These are phyloP conservation scores for Picathartes gymnocephalus DNA, from an alignment of 2,113 vertebrate species.

Conservation along the genomic window DNA sequence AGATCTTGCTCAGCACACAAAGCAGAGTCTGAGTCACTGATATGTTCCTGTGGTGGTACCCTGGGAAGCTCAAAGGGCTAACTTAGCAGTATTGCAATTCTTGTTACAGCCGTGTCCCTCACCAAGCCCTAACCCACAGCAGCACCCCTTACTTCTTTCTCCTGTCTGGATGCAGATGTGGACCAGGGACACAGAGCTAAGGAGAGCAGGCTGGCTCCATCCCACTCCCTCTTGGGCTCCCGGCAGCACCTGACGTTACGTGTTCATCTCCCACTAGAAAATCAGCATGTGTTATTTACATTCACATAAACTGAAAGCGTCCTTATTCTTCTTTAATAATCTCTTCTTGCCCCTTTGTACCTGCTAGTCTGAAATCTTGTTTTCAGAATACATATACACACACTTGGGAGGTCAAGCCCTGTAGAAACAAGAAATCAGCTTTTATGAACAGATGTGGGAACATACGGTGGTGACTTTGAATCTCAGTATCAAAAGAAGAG, in stretches of 20 bases:
- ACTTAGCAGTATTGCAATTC: not conserved
- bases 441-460: not conserved
- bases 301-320: not conserved
- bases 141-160: not conserved
- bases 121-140: not conserved
- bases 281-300: not conserved
- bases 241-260: rapidly evolving
- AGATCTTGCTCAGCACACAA: not conserved
- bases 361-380: not conserved
- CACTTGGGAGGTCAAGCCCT: not conserved
- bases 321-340: not conserved
- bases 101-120: not conserved
- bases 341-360: not conserved
- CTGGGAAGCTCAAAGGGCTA: not conserved
- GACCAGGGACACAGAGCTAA: not conserved
- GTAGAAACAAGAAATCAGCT: not conserved
- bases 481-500: not conserved
- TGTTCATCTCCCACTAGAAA: not conserved
- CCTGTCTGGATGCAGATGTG: not conserved
- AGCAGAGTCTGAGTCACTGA: not conserved
- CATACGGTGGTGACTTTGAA: not conserved
- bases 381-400: not conserved
- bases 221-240: not conserved
- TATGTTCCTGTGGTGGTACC: not conserved
- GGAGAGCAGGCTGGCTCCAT: not conserved